A percentile compares a stretch with the other conserved stretches of the same genome.
phyloP scores from a whole-genome alignment of 2,113 vertebrate species.

The Apteryx mantelli region DNA sequence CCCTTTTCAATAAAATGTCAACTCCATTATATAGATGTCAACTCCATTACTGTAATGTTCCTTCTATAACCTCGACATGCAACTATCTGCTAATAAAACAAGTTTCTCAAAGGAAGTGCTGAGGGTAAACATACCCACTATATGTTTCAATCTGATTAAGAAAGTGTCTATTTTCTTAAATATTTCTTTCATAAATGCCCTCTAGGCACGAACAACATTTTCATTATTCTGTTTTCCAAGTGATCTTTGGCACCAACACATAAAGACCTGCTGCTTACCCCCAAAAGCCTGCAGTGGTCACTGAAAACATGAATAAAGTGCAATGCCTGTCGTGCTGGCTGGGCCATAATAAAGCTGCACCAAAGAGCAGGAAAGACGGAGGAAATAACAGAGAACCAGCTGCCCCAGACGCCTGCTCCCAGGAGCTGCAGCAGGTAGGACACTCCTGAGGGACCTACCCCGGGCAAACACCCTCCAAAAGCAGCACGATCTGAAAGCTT shows the following conservation, averaged over 20 bases:
- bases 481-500: neutral
- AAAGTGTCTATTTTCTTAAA: neutral
- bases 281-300: rapidly evolving
- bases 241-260: neutral
- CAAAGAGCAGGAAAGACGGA: neutral
- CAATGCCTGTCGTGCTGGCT: rapidly evolving
- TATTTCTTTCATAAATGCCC: neutral
- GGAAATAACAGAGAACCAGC: neutral
- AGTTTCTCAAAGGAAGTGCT: slow-evolving; percentile 5
- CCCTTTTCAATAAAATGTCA: slow-evolving; percentile 72
- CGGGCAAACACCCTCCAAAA: rapidly evolving
- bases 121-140: neutral
- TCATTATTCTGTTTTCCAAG: neutral
- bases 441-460: neutral
- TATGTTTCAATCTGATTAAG: slow-evolving; percentile 22
- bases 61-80: slow-evolving; percentile 15
- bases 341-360: too few species aligned
- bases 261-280: neutral
- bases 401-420: neutral
- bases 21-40: slow-evolving; percentile 71
- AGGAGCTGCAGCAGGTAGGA: neutral
- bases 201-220: neutral
- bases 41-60: slow-evolving; percentile 69
- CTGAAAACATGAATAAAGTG: neutral
- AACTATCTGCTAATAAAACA: slow-evolving; percentile 57